These are phyloP conservation scores for Picathartes gymnocephalus DNA, from an alignment of 2,113 vertebrate species.

Conservation along the genomic window DNA sequence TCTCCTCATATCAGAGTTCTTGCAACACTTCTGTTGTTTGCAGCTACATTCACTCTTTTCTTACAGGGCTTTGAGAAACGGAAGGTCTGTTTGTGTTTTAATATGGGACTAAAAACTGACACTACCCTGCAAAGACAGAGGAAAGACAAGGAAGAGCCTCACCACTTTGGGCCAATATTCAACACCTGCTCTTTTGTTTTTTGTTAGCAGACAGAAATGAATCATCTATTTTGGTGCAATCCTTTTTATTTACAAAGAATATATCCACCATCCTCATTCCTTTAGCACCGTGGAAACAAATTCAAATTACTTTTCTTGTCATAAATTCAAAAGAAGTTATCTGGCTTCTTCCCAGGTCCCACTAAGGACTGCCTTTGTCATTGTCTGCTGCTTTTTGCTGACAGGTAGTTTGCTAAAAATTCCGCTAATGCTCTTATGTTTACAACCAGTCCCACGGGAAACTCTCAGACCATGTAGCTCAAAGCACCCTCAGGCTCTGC, in stretches of 20 bases:
- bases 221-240: background rate
- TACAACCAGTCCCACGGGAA: background rate
- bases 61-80: background rate
- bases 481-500: background rate
- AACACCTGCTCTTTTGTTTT: constrained; percentile 12
- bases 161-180: background rate
- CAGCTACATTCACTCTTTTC: background rate
- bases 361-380: background rate
- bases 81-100: background rate
- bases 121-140: background rate
- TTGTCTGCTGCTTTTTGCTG: background rate
- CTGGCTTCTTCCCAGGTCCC: background rate
- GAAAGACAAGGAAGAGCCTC: background rate
- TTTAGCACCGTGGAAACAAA: background rate
- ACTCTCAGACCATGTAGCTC: background rate
- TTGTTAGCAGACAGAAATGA: background rate
- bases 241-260: constrained; percentile 1
- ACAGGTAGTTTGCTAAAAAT: background rate
- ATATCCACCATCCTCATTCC: background rate
- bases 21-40: background rate
- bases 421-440: background rate
- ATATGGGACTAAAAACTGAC: background rate
- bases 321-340: background rate
- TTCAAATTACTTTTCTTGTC: background rate
- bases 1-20: background rate